Evolutionary conservation across 2,113 vertebrate genomes (phyloP).

Genomic region (Peromyscus leucopus): DNA sequence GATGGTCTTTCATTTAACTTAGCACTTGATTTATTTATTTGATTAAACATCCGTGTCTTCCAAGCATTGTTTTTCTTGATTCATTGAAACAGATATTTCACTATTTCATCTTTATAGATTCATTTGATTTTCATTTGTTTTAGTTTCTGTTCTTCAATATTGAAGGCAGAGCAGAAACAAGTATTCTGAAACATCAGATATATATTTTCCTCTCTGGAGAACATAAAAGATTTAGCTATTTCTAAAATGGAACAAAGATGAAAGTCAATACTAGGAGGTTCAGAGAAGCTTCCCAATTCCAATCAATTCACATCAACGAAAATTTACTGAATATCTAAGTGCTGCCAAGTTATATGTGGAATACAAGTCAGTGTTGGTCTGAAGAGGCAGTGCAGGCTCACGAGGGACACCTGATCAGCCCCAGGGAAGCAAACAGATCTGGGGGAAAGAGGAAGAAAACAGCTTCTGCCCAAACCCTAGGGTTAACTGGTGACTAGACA

Average conservation of each 20-base stretch:
- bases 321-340: slow-evolving; percentile 54
- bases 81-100: slow-evolving; percentile 67
- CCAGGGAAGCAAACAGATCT: background rate
- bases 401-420: accelerated
- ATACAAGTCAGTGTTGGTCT: background rate
- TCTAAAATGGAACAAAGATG: slow-evolving; percentile 65
- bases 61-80: slow-evolving; percentile 63
- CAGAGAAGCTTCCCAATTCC: slow-evolving; percentile 60
- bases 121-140: slow-evolving; percentile 52
- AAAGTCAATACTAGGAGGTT: slow-evolving; percentile 51
- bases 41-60: slow-evolving; percentile 68
- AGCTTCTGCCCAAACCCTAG: background rate
- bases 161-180: background rate
- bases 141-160: slow-evolving; percentile 49
- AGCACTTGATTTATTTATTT: slow-evolving; percentile 80
- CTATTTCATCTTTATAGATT: slow-evolving; percentile 70
- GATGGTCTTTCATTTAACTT: slow-evolving; percentile 73
- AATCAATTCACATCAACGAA: slow-evolving; percentile 75
- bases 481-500: background rate
- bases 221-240: slow-evolving; percentile 62
- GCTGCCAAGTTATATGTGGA: background rate
- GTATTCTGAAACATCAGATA: slow-evolving; percentile 30
- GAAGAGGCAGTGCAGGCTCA: background rate
- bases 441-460: accelerated
- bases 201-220: slow-evolving; percentile 45